Conservation (phyloP, 2,888 invertebrate species). For the Drosophila demipolita region DNA sequence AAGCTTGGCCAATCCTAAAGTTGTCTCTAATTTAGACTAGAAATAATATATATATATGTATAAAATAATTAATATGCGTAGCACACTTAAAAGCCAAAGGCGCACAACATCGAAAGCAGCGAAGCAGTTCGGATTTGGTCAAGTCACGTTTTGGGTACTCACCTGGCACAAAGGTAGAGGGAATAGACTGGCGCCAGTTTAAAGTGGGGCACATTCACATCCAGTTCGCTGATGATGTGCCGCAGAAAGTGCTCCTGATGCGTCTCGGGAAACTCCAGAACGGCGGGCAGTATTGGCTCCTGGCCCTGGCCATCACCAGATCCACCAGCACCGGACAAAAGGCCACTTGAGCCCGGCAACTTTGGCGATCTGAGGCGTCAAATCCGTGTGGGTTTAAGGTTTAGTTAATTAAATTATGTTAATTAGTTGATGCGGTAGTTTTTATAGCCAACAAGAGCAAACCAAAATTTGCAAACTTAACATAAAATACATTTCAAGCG, state of each 20-base stretch:
- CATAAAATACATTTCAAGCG: conserved; percentile 35
- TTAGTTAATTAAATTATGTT: conserved; percentile 25
- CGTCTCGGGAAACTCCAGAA: conserved; percentile 97
- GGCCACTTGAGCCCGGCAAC: conserved; percentile 71
- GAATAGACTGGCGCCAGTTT: conserved; percentile 98
- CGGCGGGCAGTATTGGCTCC: conserved; percentile 96
- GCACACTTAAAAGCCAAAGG: not conserved
- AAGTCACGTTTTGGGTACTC: conserved; percentile 18
- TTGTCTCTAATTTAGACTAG: not conserved
- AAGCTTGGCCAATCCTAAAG: not conserved
- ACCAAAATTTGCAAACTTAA: conserved; percentile 1
- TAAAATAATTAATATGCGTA: not conserved
- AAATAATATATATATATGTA: not conserved
- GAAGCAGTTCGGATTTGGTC: conserved; percentile 2
- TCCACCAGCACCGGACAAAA: conserved; percentile 58
- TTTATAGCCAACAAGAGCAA: conserved; percentile 14
- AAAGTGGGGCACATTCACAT: conserved; percentile 95
- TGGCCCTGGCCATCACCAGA: conserved; percentile 87
- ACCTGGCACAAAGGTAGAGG: conserved; percentile 96
- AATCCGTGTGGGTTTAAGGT: conserved; percentile 3
- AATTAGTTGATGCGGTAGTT: conserved; percentile 24
- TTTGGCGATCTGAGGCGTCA: conserved; percentile 79
- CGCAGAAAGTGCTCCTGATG: conserved; percentile 96
- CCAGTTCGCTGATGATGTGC: conserved; percentile 94
- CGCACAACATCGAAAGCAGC: conserved; percentile 21